These are phyloP conservation scores for Lepus americanus DNA, from an alignment of 2,113 vertebrate genomes.

Conservation along the genomic window DNA sequence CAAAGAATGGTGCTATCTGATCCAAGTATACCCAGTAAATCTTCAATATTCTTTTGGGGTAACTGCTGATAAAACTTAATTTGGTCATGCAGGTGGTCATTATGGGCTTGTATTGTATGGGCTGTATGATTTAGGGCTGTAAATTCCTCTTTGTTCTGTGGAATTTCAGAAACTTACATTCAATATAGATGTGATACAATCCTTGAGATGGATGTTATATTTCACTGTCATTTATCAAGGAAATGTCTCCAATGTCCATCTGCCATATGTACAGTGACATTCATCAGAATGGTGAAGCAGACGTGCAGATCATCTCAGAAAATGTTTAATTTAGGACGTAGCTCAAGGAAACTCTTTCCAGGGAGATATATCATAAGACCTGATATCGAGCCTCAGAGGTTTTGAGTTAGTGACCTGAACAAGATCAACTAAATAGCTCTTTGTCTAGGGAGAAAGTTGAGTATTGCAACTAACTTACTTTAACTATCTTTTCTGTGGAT, in stretches of 20 bases:
- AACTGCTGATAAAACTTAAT: slow-evolving; percentile 50
- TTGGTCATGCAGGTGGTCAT: neutral
- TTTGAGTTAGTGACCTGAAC: slow-evolving; percentile 11
- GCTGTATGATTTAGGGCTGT: slow-evolving; percentile 9
- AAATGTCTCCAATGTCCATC: neutral
- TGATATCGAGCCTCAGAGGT: neutral
- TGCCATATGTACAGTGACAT: neutral
- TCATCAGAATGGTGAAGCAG: neutral
- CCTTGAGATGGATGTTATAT: neutral
- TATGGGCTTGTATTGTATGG: neutral
- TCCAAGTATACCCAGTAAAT: neutral
- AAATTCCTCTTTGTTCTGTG: neutral
- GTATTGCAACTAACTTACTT: neutral
- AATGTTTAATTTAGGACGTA: neutral
- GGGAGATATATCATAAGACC: neutral
- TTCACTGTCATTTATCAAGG: neutral
- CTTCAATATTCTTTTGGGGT: slow-evolving; percentile 8
- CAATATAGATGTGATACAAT: neutral
- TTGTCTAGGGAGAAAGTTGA: neutral
- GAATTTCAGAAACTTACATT: slow-evolving; percentile 44
- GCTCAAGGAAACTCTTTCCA: neutral
- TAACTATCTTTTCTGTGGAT: neutral
- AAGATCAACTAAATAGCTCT: neutral
- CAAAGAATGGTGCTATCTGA: neutral
- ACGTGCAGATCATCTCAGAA: neutral